Evolutionary conservation across 2,113 vertebrate species (phyloP).

Genomic region (Motacilla alba): DNA sequence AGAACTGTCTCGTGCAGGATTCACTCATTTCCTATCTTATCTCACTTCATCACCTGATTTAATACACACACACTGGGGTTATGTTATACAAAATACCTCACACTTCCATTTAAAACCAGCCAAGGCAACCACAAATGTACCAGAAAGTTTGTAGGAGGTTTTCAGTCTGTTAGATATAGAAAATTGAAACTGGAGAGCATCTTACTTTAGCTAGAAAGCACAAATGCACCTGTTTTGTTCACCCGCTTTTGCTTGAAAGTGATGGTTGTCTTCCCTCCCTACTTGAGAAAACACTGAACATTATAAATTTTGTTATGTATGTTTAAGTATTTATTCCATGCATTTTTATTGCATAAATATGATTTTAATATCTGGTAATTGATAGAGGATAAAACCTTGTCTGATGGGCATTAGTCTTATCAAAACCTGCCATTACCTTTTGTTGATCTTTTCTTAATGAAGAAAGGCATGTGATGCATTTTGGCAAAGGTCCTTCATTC

Average conservation of each 20-base stretch:
- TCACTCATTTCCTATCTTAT: neutral
- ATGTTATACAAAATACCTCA: neutral
- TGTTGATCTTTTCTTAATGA: too few species aligned
- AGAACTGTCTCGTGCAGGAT: neutral
- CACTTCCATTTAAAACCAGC: neutral
- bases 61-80: neutral
- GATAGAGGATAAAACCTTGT: neutral
- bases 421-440: neutral
- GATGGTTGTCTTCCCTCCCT: neutral
- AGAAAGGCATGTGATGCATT: too few species aligned
- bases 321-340: neutral
- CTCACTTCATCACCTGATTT: neutral
- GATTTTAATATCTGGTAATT: neutral
- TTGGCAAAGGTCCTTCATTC: too few species aligned
- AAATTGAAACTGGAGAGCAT: neutral
- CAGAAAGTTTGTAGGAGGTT: neutral
- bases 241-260: neutral
- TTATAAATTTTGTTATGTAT: neutral
- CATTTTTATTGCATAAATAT: neutral
- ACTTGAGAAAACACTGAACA: neutral
- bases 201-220: neutral
- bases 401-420: neutral
- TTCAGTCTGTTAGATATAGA: neutral
- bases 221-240: neutral
- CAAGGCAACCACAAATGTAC: neutral